Conservation (phyloP, 2,797 vertebrate species). For the Chrysolophus pictus region DNA sequence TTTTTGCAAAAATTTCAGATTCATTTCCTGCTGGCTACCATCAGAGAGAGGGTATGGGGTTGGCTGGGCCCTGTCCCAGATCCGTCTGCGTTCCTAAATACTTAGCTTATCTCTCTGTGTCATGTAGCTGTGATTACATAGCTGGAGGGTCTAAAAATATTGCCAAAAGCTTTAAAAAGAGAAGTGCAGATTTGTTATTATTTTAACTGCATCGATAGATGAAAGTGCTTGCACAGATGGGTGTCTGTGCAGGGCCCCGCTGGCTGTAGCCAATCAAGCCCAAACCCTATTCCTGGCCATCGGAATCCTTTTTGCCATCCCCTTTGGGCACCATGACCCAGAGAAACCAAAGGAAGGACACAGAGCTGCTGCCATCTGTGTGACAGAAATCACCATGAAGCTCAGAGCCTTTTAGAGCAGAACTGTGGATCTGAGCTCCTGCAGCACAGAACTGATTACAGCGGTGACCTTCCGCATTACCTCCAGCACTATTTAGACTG, state of each 20-base stretch:
- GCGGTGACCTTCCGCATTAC: conserved; percentile 37
- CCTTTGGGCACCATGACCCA: accelerated
- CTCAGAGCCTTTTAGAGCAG: neutral
- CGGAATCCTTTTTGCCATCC: neutral
- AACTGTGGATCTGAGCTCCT: neutral
- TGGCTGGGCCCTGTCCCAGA: conserved; percentile 50
- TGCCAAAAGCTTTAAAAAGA: conserved; percentile 44
- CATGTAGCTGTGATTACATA: conserved; percentile 34
- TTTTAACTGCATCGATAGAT: neutral
- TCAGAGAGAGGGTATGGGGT: conserved; percentile 14
- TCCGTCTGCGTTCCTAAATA: conserved; percentile 1
- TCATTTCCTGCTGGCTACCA: conserved; percentile 42
- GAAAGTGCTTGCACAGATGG: neutral
- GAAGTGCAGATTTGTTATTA: neutral
- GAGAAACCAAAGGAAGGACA: neutral
- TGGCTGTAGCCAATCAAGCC: neutral
- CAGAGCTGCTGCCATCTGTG: neutral
- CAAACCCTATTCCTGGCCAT: neutral
- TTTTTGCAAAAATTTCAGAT: conserved; percentile 22
- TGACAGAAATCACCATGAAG: neutral
- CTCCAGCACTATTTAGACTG: conserved; percentile 55
- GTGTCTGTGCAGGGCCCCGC: accelerated
- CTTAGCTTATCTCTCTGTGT: conserved; percentile 47
- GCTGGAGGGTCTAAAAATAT: conserved; percentile 19
- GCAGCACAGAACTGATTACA: neutral